Evolutionary conservation across 2,797 vertebrate genomes (phyloP), one percentile per base, ranked within the genome.

Genomic region (Gymnothorax javanicus): DNA sequence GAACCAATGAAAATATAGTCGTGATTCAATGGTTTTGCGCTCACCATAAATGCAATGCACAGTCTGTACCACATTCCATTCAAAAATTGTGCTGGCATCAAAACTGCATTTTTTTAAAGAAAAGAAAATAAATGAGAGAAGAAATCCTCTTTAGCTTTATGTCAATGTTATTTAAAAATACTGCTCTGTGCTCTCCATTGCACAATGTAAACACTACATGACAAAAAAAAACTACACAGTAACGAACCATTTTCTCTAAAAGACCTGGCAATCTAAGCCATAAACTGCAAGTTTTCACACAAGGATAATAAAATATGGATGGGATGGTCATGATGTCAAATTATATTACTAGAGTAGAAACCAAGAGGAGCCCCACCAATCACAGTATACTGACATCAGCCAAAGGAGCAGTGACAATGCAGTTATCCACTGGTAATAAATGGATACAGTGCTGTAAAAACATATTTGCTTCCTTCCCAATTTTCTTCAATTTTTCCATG

Each of bases 1-100:
- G 57, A 92, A 91, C 58, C 84, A 43, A 79, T 57, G 11, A 11
- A 85, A 88, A 67, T 20, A 62, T 20, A 62, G 56, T 73, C 50
- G 50, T 85, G 81, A 85, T 88, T 91, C 84, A 91, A 89, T 87
- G 81, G 67, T 88, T 89, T 27, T 64, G 84, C 82, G 73, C 50
- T 87, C 89, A 20, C 75, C 50, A 79, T 58, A 60, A 88, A 62
- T 62, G 77, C 62, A 59, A 13, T 54, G 50, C 59, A 81, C 27
- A 52, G 58, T 58, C 85, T 60, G 75, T 52, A 79, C 50, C 33
- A n/a, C 73, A 12, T 86, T 86, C 20, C 77, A 81, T 56, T 54
- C 52, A 52, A 23, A 52, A 54, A 23, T 23, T 7, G 17, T 3
- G n/a, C 77, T 77, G 73, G 43, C 20, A 77, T 50, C 52, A 43